Evolutionary conservation across 2,888 invertebrate species (phyloP).

Genomic region (Aquatica leii): DNA sequence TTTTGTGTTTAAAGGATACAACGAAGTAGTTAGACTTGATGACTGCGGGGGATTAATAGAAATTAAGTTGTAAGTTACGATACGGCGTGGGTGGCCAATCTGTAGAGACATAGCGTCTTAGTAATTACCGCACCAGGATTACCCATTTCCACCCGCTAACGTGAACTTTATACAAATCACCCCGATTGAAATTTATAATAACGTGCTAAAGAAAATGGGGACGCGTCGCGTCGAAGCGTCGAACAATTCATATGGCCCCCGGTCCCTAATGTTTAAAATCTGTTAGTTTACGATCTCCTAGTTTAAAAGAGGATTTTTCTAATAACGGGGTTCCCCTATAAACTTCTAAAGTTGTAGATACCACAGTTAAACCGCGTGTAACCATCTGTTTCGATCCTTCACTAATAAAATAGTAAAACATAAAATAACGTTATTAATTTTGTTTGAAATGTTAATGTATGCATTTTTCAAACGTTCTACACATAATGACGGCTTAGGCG

Average conservation of each 20-base stretch:
- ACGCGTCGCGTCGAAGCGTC: constrained; percentile 22
- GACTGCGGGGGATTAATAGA: constrained; percentile 47
- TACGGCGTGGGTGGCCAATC: constrained; percentile 36
- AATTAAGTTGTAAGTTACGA: constrained; percentile 49
- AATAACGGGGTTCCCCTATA: constrained; percentile 41
- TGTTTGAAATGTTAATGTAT: constrained; percentile 45
- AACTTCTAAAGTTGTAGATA: constrained; percentile 44
- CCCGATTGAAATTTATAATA: constrained; percentile 48
- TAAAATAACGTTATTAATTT: constrained; percentile 48
- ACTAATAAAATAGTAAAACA: constrained; percentile 40
- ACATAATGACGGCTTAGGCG: constrained; percentile 31
- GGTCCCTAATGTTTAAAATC: constrained; percentile 46
- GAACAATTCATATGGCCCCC: constrained; percentile 41
- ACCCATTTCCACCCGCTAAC: constrained; percentile 52
- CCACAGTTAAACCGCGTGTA: constrained; percentile 43
- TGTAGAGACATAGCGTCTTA: constrained; percentile 37
- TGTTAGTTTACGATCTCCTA: constrained; percentile 46
- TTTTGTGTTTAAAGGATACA: constrained; percentile 47
- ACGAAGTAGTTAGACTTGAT: constrained; percentile 45
- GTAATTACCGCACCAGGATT: constrained; percentile 45
- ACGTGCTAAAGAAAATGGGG: constrained; percentile 36
- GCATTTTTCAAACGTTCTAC: constrained; percentile 38
- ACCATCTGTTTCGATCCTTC: constrained; percentile 44
- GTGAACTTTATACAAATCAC: constrained; percentile 54
- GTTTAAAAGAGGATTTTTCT: constrained; percentile 43